Percentiles rank a stretch among this genome's conserved stretches.
These are phyloP conservation scores for Drosophila sulfurigaster DNA, from an alignment of 1,140 invertebrate genomes.

Conservation along the genomic window DNA sequence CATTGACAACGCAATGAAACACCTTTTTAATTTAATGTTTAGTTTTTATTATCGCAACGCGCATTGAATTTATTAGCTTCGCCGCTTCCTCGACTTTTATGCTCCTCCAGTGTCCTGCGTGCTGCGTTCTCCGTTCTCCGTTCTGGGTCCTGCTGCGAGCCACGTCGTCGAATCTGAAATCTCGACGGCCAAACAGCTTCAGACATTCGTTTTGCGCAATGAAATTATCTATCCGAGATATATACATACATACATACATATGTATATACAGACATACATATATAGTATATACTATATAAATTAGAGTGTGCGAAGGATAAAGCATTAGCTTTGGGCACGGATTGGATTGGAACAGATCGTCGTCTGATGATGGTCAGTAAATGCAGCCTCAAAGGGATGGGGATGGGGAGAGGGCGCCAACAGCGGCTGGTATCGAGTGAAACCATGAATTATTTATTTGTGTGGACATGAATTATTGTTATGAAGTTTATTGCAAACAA, in stretches of 20 bases:
- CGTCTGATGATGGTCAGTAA: slow-evolving; percentile 19
- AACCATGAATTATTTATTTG: slow-evolving; percentile 83
- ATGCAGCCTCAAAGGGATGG: slow-evolving; percentile 11
- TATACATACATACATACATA: too few species aligned
- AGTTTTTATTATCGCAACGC: slow-evolving; percentile 69
- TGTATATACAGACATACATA: too few species aligned
- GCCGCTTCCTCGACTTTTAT: slow-evolving; percentile 48
- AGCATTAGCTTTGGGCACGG: slow-evolving; percentile 34
- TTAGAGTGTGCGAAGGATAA: not conserved
- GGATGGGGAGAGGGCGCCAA: not conserved
- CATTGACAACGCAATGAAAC: slow-evolving; percentile 50
- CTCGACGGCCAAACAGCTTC: not conserved
- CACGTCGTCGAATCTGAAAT: not conserved
- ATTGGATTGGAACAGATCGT: slow-evolving; percentile 14
- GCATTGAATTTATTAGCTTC: slow-evolving; percentile 65
- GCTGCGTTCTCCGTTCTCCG: not conserved
- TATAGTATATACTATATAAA: too few species aligned
- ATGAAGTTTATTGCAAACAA: slow-evolving; percentile 84
- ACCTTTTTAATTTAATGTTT: slow-evolving; percentile 80
- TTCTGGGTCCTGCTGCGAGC: not conserved
- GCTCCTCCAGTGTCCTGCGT: slow-evolving; percentile 8
- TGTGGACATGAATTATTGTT: slow-evolving; percentile 84
- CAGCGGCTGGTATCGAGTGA: slow-evolving; percentile 36
- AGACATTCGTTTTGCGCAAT: slow-evolving; percentile 26
- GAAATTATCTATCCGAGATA: slow-evolving; percentile 4